These are phyloP conservation scores for Psilanteris sp. DNA, from an alignment of 1,140 invertebrate genomes.

Conservation along the genomic window DNA sequence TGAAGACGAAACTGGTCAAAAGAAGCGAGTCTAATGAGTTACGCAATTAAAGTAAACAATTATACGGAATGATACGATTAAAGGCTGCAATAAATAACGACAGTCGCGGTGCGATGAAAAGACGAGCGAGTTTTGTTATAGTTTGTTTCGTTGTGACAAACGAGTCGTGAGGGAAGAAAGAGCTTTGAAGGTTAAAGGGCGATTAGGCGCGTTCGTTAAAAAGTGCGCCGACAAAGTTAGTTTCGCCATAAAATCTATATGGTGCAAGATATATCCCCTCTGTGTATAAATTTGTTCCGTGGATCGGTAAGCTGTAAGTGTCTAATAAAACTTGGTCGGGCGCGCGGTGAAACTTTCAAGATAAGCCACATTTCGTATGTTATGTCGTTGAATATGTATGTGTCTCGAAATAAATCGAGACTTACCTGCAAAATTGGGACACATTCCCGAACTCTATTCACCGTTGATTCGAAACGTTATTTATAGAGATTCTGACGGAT, in stretches of 20 bases:
- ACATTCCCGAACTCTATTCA: conserved; percentile 44
- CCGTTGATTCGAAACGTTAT: conserved; percentile 42
- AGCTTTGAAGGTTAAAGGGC: conserved; percentile 7
- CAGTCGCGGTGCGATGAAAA: no score
- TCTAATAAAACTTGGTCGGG: conserved; percentile 54
- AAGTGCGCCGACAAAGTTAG: conserved; percentile 20
- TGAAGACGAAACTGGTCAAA: no score
- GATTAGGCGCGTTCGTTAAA: conserved; percentile 14
- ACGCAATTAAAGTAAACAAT: no score
- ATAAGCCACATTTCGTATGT: conserved; percentile 58
- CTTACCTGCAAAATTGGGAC: conserved; percentile 53
- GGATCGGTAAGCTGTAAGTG: conserved; percentile 53
- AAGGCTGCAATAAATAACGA: no score
- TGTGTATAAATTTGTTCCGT: conserved; percentile 50
- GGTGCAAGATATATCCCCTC: conserved; percentile 13
- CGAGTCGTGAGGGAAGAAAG: no score
- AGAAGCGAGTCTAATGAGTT: no score
- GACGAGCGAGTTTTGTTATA: no score
- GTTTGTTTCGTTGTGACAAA: no score
- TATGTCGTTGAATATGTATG: conserved; percentile 53
- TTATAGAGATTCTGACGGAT: conserved; percentile 35
- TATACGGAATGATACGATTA: no score
- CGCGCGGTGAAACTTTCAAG: conserved; percentile 42
- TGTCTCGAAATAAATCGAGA: conserved; percentile 60
- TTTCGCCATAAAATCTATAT: conserved; percentile 7